phyloP scores from a whole-genome alignment of 2,797 vertebrate species.

The Hippopotamyrus pictus region DNA sequence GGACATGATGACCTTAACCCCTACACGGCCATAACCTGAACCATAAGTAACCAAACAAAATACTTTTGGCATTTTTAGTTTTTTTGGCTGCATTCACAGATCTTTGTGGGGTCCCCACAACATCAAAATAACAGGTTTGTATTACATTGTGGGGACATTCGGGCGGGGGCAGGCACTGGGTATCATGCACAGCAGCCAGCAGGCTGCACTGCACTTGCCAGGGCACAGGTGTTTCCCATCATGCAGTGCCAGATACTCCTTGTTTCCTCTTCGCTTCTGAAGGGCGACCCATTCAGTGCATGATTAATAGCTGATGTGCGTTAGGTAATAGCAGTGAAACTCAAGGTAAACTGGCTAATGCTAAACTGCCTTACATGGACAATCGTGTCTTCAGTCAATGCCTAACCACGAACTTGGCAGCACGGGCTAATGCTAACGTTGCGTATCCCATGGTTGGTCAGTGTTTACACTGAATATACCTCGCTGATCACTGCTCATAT shows the following conservation, averaged over 20 bases:
- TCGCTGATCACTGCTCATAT: not conserved
- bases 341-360: not conserved
- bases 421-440: not conserved
- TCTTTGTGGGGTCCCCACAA: not conserved
- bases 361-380: not conserved
- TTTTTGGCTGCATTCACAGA: not conserved
- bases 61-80: not conserved
- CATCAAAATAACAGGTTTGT: not conserved
- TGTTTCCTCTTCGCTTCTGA: not conserved
- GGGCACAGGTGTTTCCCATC: not conserved
- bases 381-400: not conserved
- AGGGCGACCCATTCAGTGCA: not conserved
- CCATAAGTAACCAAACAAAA: not conserved
- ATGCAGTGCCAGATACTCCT: not conserved
- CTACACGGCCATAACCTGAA: too few relatives aligned
- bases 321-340: not conserved
- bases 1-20: not conserved
- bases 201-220: not conserved
- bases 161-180: not conserved
- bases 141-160: not conserved
- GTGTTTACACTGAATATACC: not conserved
- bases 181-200: not conserved
- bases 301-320: not conserved
- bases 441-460: not conserved
- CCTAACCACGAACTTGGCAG: not conserved